Percentiles rank a stretch among this genome's conserved stretches.
Evolutionary conservation across 2,113 vertebrate genomes (phyloP).

Genomic region (Colossoma macropomum): DNA sequence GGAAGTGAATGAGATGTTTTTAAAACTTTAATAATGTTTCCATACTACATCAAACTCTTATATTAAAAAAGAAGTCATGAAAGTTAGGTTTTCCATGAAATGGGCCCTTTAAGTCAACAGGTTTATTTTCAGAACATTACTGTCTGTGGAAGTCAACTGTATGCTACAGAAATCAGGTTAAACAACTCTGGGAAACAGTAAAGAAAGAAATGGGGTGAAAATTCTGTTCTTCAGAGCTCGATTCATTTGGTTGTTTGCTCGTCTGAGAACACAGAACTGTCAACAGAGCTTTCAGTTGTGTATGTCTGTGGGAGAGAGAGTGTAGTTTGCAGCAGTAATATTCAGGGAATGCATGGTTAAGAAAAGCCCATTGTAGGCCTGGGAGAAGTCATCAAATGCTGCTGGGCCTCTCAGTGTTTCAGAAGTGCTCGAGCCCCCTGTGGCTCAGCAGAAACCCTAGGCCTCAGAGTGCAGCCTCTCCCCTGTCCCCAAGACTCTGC

Average conservation of each 20-base stretch:
- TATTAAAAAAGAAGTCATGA: too few species aligned
- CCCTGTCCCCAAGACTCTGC: constrained; percentile 33
- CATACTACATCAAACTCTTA: too few species aligned
- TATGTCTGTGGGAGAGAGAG: constrained; percentile 23
- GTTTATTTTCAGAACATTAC: too few species aligned
- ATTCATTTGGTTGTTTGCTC: background rate
- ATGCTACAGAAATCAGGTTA: too few species aligned
- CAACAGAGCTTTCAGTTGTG: constrained; percentile 41
- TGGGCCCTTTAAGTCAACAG: too few species aligned
- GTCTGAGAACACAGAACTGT: constrained; percentile 49
- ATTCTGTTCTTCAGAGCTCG: constrained; percentile 21
- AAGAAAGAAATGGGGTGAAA: background rate
- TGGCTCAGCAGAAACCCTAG: constrained; percentile 56
- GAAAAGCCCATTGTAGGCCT: constrained; percentile 62
- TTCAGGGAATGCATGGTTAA: constrained; percentile 73
- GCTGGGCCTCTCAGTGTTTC: constrained; percentile 49
- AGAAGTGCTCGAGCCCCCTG: constrained; percentile 49
- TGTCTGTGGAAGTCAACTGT: too few species aligned
- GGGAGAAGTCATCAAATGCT: constrained; percentile 49
- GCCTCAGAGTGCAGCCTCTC: constrained; percentile 56
- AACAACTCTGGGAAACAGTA: background rate
- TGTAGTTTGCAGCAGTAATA: constrained; percentile 50
- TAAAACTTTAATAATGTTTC: too few species aligned
- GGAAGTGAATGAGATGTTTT: too few species aligned
- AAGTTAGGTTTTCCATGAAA: too few species aligned